phyloP scores from a whole-genome alignment of 2,888 invertebrate species.

The Autographa pulchrina region DNA sequence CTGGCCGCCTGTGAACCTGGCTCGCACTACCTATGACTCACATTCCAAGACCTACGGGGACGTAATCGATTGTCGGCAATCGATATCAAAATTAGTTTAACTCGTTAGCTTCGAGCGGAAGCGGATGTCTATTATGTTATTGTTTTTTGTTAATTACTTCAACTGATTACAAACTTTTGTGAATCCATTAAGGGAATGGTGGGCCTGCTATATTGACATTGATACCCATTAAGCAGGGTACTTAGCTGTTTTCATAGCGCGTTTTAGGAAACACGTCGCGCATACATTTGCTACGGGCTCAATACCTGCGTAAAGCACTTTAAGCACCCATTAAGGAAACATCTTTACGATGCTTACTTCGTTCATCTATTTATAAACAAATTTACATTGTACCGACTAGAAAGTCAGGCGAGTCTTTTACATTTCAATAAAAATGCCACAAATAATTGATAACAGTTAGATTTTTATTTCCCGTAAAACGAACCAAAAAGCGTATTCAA shows the following conservation, averaged over 20 bases:
- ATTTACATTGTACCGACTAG: constrained; percentile 44
- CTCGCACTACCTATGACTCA: constrained; percentile 44
- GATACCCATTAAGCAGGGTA: constrained; percentile 50
- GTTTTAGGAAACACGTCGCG: constrained; percentile 45
- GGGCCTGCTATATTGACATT: constrained; percentile 39
- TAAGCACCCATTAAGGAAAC: constrained; percentile 54
- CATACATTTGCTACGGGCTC: constrained; percentile 43
- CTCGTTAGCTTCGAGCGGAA: constrained; percentile 46
- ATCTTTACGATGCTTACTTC: constrained; percentile 52
- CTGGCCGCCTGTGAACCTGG: constrained; percentile 38
- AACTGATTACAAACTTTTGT: constrained; percentile 52
- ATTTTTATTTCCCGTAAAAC: constrained; percentile 46
- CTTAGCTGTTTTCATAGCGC: constrained; percentile 37
- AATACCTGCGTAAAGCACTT: constrained; percentile 54
- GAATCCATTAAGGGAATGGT: constrained; percentile 31
- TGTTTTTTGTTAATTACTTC: constrained; percentile 52
- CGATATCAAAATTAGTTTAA: constrained; percentile 48
- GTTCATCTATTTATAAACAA: constrained; percentile 49
- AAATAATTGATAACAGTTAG: constrained; percentile 30
- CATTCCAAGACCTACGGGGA: constrained; percentile 42
- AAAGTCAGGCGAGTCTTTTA: constrained; percentile 34
- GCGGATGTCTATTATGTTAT: constrained; percentile 53
- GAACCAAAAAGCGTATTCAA: constrained; percentile 42
- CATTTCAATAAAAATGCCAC: constrained; percentile 51
- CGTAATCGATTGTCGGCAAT: constrained; percentile 44